Evolutionary conservation across 2,797 vertebrate genomes (phyloP), one percentile per base, ranked within the genome.

Genomic region (Acanthopagrus latus): DNA sequence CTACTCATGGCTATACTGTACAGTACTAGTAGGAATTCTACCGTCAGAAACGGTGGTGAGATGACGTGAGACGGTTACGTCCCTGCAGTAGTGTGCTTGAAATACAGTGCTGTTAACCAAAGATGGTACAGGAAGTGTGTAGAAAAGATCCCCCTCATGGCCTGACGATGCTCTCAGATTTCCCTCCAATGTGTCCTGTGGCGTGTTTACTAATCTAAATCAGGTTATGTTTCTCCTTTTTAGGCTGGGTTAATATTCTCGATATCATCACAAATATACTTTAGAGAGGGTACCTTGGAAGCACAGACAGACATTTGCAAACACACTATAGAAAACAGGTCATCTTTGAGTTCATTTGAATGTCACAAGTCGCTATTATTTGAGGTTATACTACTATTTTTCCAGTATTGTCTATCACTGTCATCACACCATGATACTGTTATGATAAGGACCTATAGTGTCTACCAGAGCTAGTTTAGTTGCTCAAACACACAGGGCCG

Each of bases 241-340:
- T 89, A 89, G 86, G 85, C 87, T 92, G 86, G 91, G 88, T 88
- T 90, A 90, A 90, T 91, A 90, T 88, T 91, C 66, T 91, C 80
- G 75, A 63, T 88, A 84, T 89, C 85, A 90, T 86, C 86, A 94
- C 88, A 91, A 80, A 85, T 88, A 92, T 92, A 91, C 82, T 90
- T 91, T 89, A 90, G 90, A 93, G 93, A 93, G 93, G 92, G 92
- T 93, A 94, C 93, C 93, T 94, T 94, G 94, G 94, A 95, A 95
- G 94, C 92, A 94, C 93, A 82, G 91, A 94, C 92, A 94, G 85
- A 94, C 92, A 87, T 88, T 38, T 80, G 90, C 92, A 94, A 91
- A 92, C 91, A 95, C 90, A 88, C 88, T 72, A 92, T 90, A 92
- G 91, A 94, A 92, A 93, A 94, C 87, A 86, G 89, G 88, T 93